Evolutionary conservation across 2,888 invertebrate genomes (phyloP).

Genomic region (Dasypogon diadema): DNA sequence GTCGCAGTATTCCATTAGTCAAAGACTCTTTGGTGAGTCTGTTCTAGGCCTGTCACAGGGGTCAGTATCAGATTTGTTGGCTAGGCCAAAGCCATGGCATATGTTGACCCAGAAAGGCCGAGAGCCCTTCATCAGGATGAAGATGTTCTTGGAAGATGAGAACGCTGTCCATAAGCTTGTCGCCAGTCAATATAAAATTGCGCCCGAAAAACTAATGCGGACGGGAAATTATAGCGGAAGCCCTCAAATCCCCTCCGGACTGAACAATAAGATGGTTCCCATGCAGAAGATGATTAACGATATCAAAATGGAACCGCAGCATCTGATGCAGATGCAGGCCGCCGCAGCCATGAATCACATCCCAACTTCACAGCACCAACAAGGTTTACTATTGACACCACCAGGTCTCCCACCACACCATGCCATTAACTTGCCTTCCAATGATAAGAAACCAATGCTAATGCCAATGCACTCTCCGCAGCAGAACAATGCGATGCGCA

Average conservation of each 20-base stretch:
- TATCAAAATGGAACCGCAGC: conserved; percentile 78
- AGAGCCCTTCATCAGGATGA: conserved; percentile 97
- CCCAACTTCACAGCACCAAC: conserved; percentile 64
- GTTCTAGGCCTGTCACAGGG: conserved; percentile 97
- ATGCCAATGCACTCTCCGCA: conserved; percentile 75
- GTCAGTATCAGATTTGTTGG: conserved; percentile 96
- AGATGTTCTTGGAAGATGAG: conserved; percentile 96
- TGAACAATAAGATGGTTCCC: conserved; percentile 82
- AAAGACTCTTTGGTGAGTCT: conserved; percentile 97
- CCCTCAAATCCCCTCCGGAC: conserved; percentile 77
- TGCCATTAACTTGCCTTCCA: conserved; percentile 76
- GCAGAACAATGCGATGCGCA: conserved; percentile 77
- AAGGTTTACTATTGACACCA: conserved; percentile 77
- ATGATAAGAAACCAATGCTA: conserved; percentile 72
- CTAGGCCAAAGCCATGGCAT: conserved; percentile 98
- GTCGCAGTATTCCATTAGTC: conserved; percentile 96
- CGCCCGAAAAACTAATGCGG: conserved; percentile 96
- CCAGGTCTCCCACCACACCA: conserved; percentile 83
- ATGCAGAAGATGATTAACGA: conserved; percentile 83
- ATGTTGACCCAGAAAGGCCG: conserved; percentile 98
- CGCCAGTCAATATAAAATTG: conserved; percentile 97
- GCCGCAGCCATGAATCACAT: conserved; percentile 69
- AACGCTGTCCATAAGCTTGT: conserved; percentile 95
- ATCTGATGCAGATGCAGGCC: conserved; percentile 72
- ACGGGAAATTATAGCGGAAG: conserved; percentile 92